phyloP scores from a whole-genome alignment of 2,888 invertebrate species.

The Zele albiditarsus region DNA sequence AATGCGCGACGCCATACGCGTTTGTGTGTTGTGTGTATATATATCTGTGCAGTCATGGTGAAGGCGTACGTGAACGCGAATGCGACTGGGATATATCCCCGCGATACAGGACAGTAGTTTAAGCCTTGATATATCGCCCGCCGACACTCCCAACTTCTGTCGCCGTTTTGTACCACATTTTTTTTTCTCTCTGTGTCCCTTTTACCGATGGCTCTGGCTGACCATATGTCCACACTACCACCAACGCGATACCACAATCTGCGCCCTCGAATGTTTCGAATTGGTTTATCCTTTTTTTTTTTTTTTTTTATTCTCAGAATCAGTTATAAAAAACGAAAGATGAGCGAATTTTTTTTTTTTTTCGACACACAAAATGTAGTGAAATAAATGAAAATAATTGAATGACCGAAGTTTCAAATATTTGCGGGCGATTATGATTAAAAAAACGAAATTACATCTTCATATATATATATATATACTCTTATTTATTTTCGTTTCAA shows the following conservation, averaged over 20 bases:
- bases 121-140: conserved; percentile 73
- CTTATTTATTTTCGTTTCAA: background rate
- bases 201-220: conserved; percentile 56
- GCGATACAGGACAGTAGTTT: conserved; percentile 65
- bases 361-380: background rate
- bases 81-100: conserved; percentile 50
- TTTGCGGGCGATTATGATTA: too few relatives aligned
- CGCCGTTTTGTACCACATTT: conserved; percentile 70
- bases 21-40: conserved; percentile 33
- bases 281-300: conserved; percentile 32
- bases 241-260: conserved; percentile 54
- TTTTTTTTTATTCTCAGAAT: background rate
- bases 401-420: too few relatives aligned
- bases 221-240: conserved; percentile 67
- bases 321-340: background rate
- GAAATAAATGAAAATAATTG: too few relatives aligned
- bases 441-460: too few relatives aligned
- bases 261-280: conserved; percentile 34
- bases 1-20: conserved; percentile 61
- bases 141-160: conserved; percentile 73
- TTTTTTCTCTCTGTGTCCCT: conserved; percentile 49
- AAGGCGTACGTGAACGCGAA: conserved; percentile 31
- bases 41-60: conserved; percentile 11
- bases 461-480: background rate
- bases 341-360: background rate